Percentiles rank a stretch among this genome's conserved stretches.
Evolutionary conservation across 2,113 vertebrate genomes (phyloP).

Genomic region (Corynorhinus townsendii): DNA sequence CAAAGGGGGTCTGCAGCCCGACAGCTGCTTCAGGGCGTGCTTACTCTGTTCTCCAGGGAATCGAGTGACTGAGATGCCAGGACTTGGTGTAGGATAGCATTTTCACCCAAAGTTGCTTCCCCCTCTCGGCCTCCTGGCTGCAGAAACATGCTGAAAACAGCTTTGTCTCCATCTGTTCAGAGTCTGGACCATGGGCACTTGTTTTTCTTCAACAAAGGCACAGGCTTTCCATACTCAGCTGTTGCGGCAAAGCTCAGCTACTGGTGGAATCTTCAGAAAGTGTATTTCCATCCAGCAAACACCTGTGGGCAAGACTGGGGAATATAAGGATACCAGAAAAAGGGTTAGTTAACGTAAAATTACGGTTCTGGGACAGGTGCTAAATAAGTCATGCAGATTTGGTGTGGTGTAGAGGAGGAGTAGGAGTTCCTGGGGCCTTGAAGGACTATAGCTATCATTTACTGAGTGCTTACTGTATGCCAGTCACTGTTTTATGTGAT

Average conservation of each 20-base stretch:
- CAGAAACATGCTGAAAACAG: neutral
- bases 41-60: neutral
- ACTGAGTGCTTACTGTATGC: neutral
- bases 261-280: neutral
- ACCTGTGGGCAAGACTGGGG: neutral
- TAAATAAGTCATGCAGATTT: neutral
- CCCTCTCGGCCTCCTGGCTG: neutral
- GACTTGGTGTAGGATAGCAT: neutral
- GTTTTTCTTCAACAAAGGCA: neutral
- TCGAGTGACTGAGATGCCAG: neutral
- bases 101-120: neutral
- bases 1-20: neutral
- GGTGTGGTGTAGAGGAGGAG: neutral
- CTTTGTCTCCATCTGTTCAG: neutral
- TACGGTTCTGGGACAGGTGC: neutral
- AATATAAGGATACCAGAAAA: neutral
- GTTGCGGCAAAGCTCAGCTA: neutral
- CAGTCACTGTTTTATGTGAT: neutral
- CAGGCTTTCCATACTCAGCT: neutral
- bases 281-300: neutral
- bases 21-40: neutral
- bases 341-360: neutral
- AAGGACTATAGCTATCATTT: neutral
- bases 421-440: neutral
- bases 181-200: neutral